Percentiles rank a stretch among this genome's conserved stretches.
Evolutionary conservation across 2,113 vertebrate genomes (phyloP).

Genomic region (Oreochromis aureus): DNA sequence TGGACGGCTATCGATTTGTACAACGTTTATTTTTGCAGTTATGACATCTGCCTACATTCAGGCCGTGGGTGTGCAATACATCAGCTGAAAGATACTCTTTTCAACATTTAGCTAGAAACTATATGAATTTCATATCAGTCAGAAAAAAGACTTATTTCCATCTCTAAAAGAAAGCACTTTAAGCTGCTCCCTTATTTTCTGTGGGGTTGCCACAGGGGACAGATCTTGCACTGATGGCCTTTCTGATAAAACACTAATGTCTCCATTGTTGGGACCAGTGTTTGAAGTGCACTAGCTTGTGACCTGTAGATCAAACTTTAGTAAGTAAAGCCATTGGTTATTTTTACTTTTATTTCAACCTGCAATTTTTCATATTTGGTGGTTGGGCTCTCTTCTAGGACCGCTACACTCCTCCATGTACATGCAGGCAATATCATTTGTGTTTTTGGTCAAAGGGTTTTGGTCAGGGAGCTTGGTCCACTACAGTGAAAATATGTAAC

Average conservation of each 20-base stretch:
- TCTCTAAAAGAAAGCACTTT: background rate
- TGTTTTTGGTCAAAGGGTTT: rapidly evolving
- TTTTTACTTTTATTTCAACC: background rate
- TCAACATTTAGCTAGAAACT: rapidly evolving
- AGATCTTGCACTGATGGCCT: background rate
- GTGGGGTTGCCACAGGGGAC: background rate
- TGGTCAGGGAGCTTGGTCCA: rapidly evolving
- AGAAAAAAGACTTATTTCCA: background rate
- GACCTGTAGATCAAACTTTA: background rate
- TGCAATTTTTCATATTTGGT: background rate
- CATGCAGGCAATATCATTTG: background rate
- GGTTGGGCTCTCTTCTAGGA: background rate
- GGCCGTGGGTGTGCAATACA: background rate
- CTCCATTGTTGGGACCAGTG: background rate
- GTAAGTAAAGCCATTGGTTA: background rate
- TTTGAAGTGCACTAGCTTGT: background rate
- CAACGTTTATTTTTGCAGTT: conserved; percentile 18
- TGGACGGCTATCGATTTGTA: conserved; percentile 33
- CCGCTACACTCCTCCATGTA: background rate
- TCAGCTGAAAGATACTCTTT: rapidly evolving
- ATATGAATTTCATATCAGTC: background rate
- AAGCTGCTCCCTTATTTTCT: rapidly evolving
- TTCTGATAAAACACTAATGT: background rate
- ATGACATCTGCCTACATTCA: background rate
- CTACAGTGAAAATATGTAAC: background rate